These are phyloP conservation scores for Plagiodera versicolora DNA, from an alignment of 2,888 invertebrate species.

Conservation along the genomic window DNA sequence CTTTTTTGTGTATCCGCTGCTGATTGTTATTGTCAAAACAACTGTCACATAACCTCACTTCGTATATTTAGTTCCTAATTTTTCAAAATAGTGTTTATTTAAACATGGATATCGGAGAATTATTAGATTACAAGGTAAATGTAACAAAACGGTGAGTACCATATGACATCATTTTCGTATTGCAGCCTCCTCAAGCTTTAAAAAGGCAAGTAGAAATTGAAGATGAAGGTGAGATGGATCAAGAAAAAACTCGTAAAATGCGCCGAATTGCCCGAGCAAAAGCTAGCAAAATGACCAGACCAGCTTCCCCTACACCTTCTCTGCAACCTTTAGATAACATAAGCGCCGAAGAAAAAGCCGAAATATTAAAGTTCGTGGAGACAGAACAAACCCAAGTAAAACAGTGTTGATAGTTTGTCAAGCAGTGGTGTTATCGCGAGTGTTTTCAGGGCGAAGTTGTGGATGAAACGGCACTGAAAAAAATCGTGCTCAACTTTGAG, in stretches of 20 bases:
- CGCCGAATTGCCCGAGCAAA: conserved; percentile 62
- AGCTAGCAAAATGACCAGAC: conserved; percentile 57
- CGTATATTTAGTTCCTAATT: background rate
- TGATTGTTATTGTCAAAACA: too few species aligned
- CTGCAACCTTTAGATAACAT: conserved; percentile 59
- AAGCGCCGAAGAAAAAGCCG: conserved; percentile 72
- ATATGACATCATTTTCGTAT: background rate
- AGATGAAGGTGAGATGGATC: conserved; percentile 65
- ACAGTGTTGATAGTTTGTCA: background rate
- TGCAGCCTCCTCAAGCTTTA: conserved; percentile 79
- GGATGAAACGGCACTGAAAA: conserved; percentile 86
- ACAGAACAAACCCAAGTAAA: conserved; percentile 74
- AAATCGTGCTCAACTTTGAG: conserved; percentile 89
- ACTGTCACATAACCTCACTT: background rate
- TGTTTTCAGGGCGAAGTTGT: conserved; percentile 73
- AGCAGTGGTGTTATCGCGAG: background rate
- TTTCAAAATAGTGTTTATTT: background rate
- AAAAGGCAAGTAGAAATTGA: conserved; percentile 68
- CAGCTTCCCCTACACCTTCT: conserved; percentile 54
- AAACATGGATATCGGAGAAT: conserved; percentile 62
- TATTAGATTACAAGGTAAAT: conserved; percentile 61
- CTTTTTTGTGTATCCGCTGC: too few species aligned
- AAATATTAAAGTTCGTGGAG: conserved; percentile 82
- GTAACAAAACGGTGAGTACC: background rate
- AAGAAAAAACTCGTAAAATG: conserved; percentile 65